Percentiles rank a stretch among this genome's conserved stretches.
phyloP scores from a whole-genome alignment of 2,888 invertebrate species.

The Melanophora roralis region DNA sequence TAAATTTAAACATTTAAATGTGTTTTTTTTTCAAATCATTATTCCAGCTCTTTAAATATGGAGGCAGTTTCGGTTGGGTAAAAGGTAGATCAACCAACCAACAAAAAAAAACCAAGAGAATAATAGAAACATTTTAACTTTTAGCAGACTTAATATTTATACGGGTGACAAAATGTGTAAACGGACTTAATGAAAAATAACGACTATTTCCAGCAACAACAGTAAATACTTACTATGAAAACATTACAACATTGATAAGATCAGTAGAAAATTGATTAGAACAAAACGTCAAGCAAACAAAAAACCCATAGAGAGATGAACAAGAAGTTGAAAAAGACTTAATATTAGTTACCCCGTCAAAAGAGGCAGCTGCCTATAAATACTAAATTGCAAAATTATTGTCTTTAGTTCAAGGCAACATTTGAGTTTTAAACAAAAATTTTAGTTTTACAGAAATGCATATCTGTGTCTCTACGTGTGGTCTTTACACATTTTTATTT shows the following conservation, averaged over 20 bases:
- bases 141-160: conserved; percentile 46
- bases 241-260: conserved; percentile 37
- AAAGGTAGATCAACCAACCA: conserved; percentile 28
- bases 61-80: conserved; percentile 11
- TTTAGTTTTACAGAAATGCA: no score
- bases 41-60: conserved; percentile 19
- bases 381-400: conserved; percentile 24
- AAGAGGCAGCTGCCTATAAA: conserved; percentile 31
- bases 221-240: not conserved
- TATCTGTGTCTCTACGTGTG: conserved; percentile 28
- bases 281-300: conserved; percentile 12
- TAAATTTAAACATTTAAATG: no score
- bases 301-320: not conserved
- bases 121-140: conserved; percentile 37
- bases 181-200: conserved; percentile 32
- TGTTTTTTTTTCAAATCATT: conserved; percentile 30
- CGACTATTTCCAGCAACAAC: not conserved
- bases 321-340: not conserved
- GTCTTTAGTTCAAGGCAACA: not conserved
- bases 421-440: conserved; percentile 1
- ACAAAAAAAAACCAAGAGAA: not conserved
- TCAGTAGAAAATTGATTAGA: conserved; percentile 53
- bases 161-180: conserved; percentile 55
- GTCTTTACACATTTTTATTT: conserved; percentile 5
- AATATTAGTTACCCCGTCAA: conserved; percentile 6